These are phyloP conservation scores for Stomatorhinus walkeri DNA, from an alignment of 2,797 vertebrate genomes.

Conservation along the genomic window DNA sequence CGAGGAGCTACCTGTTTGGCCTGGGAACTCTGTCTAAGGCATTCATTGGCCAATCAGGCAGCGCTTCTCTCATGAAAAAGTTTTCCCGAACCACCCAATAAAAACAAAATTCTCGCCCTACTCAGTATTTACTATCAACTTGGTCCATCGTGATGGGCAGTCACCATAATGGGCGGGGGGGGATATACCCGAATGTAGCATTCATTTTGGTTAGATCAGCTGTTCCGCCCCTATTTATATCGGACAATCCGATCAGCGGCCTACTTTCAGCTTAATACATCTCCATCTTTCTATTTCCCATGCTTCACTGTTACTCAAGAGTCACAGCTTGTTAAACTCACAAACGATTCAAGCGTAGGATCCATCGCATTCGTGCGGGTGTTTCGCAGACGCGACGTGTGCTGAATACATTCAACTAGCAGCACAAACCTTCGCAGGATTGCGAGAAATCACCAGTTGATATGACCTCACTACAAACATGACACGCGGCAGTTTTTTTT, in stretches of 20 bases:
- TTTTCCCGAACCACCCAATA: neutral
- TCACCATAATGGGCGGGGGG: neutral
- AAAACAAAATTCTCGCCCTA: neutral
- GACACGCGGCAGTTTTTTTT: neutral
- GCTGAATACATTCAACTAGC: neutral
- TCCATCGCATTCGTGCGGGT: neutral
- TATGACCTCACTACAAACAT: neutral
- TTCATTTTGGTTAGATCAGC: neutral
- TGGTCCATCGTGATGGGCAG: neutral
- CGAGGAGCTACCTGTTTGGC: neutral
- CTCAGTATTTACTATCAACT: neutral
- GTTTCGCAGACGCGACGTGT: neutral
- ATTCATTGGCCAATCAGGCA: neutral
- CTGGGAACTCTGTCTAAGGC: neutral
- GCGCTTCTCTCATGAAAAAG: neutral
- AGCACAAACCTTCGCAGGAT: neutral
- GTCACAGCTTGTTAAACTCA: neutral
- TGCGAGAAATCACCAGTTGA: neutral
- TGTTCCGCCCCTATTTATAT: neutral
- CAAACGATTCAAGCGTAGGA: neutral
- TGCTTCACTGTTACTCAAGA: neutral
- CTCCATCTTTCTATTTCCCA: neutral
- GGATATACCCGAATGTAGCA: neutral
- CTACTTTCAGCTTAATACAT: neutral
- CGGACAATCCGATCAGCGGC: neutral